Base-by-base conservation (phyloP, 2,113 vertebrate species). In the Neolamprologus modestus region DNA sequence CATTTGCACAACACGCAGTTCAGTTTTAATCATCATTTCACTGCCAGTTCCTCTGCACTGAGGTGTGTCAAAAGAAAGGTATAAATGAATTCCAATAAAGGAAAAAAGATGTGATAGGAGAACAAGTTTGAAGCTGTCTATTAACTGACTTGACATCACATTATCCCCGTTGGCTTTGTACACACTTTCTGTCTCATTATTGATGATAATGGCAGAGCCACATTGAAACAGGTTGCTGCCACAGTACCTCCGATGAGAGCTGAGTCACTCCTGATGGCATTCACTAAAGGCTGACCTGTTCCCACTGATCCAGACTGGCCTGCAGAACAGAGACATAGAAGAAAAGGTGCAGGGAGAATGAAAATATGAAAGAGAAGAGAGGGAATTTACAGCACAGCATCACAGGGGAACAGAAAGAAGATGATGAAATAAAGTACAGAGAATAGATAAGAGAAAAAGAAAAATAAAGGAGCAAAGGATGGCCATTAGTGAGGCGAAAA, bases 201-300 rank as follows among this genome's bases (percentile, higher is more conserved):
- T 28, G 21, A 83, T 31, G 55, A 71, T 61, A 61, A 45, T 12
- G n/a, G 17, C 24, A 28, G 42, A 2, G 24, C 35, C 26, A 86
- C 19, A 59, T 16, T 86, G 61, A 54, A 78, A 82, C 45, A 84
- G 12, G 5, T 21, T 37, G 63, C 28, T 54, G 73, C 90, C 85
- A 24, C 82, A 87, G 87, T 98, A 99, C 98, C 98, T 98, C 98
- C 98, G 91, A 99, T 98, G 78, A 99, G 93, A 91, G 97, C 98
- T 81, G 98, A 98, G 93, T 98, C 97, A 86, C 94, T 97, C 95
- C 89, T 96, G 94, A 97, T 96, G 87, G 96, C 95, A 92, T 98
- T 97, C 84, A 97, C 94, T 92, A 98, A 91, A 26, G 97, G 97
- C 24, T 98, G 95, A 95, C 97, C 96, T 63, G 97, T 94, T 92